These are phyloP conservation scores for Dicyrtoma fusca DNA, from an alignment of 2,888 invertebrate genomes.

Conservation along the genomic window DNA sequence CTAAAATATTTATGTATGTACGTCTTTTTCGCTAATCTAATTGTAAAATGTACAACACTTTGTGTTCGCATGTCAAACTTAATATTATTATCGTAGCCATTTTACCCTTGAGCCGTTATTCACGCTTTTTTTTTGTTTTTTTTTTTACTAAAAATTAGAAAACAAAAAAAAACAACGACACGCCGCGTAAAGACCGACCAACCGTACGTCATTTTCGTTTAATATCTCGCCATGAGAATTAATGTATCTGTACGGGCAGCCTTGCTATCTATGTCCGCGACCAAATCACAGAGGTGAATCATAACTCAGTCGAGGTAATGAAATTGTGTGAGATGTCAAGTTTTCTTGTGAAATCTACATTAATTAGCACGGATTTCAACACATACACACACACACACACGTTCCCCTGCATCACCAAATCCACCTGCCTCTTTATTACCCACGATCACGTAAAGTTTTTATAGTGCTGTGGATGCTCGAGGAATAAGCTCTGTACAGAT, in stretches of 20 bases:
- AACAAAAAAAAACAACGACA: no score
- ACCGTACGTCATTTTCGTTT: no score
- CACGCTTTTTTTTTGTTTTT: conserved; percentile 12
- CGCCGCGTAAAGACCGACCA: no score
- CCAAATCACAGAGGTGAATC: no score
- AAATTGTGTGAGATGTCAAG: conserved; percentile 20
- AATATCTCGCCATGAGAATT: no score
- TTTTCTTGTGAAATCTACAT: conserved; percentile 23
- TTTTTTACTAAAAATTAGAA: not conserved
- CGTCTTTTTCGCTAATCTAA: not conserved
- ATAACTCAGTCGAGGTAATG: conserved; percentile 13
- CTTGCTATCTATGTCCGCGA: no score
- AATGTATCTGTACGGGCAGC: no score
- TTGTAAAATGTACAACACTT: conserved; percentile 20
- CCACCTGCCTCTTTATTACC: conserved; percentile 8
- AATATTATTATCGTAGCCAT: not conserved
- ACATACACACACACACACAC: no score
- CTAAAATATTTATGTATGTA: not conserved
- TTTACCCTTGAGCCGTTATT: conserved; percentile 21
- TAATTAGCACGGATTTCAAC: conserved; percentile 27
- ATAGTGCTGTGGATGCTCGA: not conserved
- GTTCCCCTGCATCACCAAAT: no score
- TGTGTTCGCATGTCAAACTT: conserved; percentile 14
- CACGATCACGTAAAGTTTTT: conserved; percentile 17
- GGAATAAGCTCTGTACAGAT: no score